Evolutionary conservation across 53 echinoderm and acorn worm species (phyloP), one percentile per base, ranked within the genome.

Genomic region (Zoroaster sp.): DNA sequence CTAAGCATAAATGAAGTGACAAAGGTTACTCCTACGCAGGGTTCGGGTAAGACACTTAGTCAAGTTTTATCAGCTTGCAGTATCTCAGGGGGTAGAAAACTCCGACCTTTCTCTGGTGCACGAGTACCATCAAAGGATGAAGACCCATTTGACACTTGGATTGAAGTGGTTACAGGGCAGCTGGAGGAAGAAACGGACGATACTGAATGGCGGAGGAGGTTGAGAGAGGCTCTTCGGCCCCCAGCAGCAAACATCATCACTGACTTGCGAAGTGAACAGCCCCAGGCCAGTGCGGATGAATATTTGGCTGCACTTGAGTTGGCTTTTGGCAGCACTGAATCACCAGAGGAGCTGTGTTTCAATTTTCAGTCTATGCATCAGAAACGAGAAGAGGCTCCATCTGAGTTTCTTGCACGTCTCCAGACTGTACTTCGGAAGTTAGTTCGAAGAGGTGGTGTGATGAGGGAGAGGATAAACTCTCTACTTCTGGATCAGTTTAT

Each of bases 291-390:
- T 3, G 35, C 86, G 4, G 28, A 68, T 2, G 69, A 85, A 7
- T 85, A 85, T 28, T 17, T 73, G 32, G 17, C 6, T 23, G 34
- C 72, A 31, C 32, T 72, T 2, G 52, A 87, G n/a, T 6, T 73
- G 23, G 90, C 87, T 37, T 87, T 90, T 63, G 90, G 93, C 0
- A 85, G 49, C 33, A 90, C 74, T 0, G 93, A 93, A 37, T 90
- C 83, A 42, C 86, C 87, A 4, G 74, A 89, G 18, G 90, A 93
- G 35, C 59, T 90, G 67, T 49, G 73, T 25, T 21, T 91, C 0
- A 66, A 87, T 20, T 88, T 88, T 45, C 91, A 91, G 35, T 63
- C 81, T 12, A 38, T 80, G 10, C 20, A 73, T 17, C 88, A 93
- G 67, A 32, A 76, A 17, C 66, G 88, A 0, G 46, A 44, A 1